A percentile compares a stretch with the other conserved stretches of the same genome.
phyloP scores from a whole-genome alignment of 53 echinoderm and acorn worm genomes.

The Temnopleurus reevesii region DNA sequence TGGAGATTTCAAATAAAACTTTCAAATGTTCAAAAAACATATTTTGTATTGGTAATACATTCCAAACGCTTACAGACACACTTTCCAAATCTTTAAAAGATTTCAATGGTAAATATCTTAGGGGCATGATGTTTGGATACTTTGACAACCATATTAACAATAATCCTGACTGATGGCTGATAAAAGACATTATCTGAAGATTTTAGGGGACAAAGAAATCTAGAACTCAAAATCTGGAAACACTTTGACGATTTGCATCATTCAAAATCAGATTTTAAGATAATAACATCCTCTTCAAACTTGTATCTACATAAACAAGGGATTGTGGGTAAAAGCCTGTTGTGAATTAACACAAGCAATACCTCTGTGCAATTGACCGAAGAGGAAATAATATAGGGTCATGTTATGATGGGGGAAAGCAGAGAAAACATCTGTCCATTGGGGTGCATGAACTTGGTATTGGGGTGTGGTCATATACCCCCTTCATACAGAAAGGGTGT shows the following conservation, averaged over 20 bases:
- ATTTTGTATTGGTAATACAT: too few relatives aligned
- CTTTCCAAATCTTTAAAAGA: background rate
- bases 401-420: background rate
- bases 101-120: conserved; percentile 10
- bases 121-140: background rate
- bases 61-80: background rate
- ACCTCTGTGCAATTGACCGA: conserved; percentile 29
- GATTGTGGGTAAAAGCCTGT: background rate
- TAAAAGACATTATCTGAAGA: too few relatives aligned
- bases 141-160: background rate
- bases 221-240: background rate
- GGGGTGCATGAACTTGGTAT: background rate
- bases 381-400: conserved; percentile 39
- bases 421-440: conserved; percentile 27
- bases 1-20: too few relatives aligned
- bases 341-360: background rate
- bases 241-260: background rate
- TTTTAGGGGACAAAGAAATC: background rate
- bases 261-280: background rate
- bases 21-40: too few relatives aligned
- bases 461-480: background rate
- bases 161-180: background rate
- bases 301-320: background rate
- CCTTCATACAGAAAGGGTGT: background rate
- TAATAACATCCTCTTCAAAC: conserved; percentile 1